Conservation (phyloP, 2,888 invertebrate genomes). For the Lithophane socia region DNA sequence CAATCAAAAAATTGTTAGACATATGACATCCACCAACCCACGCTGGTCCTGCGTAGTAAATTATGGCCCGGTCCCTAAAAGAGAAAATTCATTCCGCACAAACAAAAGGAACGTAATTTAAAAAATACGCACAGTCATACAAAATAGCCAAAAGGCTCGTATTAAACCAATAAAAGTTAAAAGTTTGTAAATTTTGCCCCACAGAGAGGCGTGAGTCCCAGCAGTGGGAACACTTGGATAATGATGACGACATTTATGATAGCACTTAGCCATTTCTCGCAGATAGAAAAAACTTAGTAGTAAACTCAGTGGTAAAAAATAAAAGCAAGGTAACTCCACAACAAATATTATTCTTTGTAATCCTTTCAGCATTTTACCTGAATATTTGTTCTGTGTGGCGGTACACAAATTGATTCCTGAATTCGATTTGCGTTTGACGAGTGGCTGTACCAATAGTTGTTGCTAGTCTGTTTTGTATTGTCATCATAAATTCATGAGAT, state of each 20-base stretch:
- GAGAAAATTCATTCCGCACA: no score
- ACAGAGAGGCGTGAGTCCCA: no score
- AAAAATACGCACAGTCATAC: no score
- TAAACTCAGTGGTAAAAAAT: background rate
- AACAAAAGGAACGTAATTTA: no score
- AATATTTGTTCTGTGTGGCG: slow-evolving; percentile 80
- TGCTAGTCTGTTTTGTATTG: slow-evolving; percentile 35
- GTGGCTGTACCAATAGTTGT: slow-evolving; percentile 55
- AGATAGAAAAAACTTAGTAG: background rate
- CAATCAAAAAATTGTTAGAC: background rate
- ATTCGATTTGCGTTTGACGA: slow-evolving; percentile 79
- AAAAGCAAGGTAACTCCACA: background rate
- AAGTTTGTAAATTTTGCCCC: no score
- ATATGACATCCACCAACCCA: background rate
- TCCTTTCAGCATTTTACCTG: slow-evolving; percentile 79
- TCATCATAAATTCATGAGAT: slow-evolving; percentile 48
- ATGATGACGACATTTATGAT: background rate
- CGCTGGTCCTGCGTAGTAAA: background rate
- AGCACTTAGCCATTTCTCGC: background rate
- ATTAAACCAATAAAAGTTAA: no score
- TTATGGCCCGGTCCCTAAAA: no score
- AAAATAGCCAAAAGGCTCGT: no score
- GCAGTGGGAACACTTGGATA: background rate
- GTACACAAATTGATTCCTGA: slow-evolving; percentile 82
- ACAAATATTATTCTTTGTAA: slow-evolving; percentile 70